These are phyloP conservation scores for Cossypha polioptera DNA, from an alignment of 2,797 vertebrate species.

Conservation along the genomic window DNA sequence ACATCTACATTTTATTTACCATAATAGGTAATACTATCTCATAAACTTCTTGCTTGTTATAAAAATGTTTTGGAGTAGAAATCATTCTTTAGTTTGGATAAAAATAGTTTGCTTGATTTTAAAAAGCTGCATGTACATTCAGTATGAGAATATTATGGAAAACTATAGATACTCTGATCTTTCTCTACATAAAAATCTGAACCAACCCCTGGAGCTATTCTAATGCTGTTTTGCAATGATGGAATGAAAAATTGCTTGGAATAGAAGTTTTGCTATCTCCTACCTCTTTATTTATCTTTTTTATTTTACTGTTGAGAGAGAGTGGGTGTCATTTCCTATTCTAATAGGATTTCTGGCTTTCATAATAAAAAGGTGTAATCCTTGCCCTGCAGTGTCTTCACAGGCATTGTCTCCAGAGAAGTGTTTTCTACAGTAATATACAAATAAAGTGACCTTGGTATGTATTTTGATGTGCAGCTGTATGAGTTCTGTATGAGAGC, in stretches of 20 bases:
- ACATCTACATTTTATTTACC: background rate
- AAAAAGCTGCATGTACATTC: background rate
- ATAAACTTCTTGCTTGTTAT: background rate
- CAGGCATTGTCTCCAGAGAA: background rate
- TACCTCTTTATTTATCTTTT: background rate
- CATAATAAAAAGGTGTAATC: background rate
- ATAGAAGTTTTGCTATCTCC: background rate
- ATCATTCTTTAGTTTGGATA: background rate
- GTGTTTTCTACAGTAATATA: background rate
- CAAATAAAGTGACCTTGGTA: background rate
- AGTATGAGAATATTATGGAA: background rate
- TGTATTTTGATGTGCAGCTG: background rate
- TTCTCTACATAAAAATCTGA: background rate
- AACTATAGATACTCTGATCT: background rate
- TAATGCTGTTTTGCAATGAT: background rate
- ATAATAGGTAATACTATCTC: background rate
- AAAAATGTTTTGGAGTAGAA: background rate
- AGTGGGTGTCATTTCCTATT: background rate
- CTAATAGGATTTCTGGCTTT: background rate
- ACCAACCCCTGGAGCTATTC: background rate
- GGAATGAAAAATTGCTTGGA: background rate
- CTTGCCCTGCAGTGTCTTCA: background rate
- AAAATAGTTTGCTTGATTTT: background rate
- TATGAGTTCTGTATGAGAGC: accelerated
- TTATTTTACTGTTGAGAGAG: background rate